These are phyloP conservation scores for Camponotus pennsylvanicus DNA, from an alignment of 1,140 invertebrate species.

Conservation along the genomic window DNA sequence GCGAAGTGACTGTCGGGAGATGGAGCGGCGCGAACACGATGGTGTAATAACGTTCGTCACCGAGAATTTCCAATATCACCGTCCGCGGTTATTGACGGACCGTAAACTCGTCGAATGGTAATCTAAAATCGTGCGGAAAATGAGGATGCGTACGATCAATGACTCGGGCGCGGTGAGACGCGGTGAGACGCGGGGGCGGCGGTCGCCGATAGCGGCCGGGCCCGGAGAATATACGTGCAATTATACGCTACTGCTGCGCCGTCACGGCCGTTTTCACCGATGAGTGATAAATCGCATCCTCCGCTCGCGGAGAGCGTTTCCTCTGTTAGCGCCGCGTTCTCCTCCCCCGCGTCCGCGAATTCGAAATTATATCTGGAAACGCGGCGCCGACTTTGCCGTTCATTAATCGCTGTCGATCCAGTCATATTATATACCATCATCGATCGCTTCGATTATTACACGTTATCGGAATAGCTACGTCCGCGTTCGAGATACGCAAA, in stretches of 20 bases:
- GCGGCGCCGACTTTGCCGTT: constrained; percentile 59
- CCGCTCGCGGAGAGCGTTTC: constrained; percentile 21
- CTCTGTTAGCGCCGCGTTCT: not conserved
- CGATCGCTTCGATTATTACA: constrained; percentile 38
- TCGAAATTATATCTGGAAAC: constrained; percentile 67
- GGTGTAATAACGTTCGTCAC: constrained; percentile 60
- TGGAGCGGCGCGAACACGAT: constrained; percentile 17
- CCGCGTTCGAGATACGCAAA: constrained; percentile 14
- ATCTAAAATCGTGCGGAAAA: constrained; percentile 75
- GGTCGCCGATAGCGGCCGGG: constrained; percentile 56
- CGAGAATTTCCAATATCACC: constrained; percentile 64
- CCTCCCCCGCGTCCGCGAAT: not conserved
- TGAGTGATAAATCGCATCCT: constrained; percentile 69
- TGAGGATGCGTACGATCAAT: constrained; percentile 71
- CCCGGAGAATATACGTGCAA: constrained; percentile 64
- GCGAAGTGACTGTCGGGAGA: not conserved
- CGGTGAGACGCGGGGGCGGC: constrained; percentile 3
- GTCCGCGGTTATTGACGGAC: constrained; percentile 66
- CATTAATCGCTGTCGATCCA: constrained; percentile 62
- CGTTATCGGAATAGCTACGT: constrained; percentile 47
- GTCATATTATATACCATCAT: constrained; percentile 27
- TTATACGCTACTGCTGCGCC: constrained; percentile 63
- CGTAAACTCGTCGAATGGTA: constrained; percentile 72
- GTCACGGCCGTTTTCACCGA: constrained; percentile 71
- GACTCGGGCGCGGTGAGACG: constrained; percentile 23